Evolutionary conservation across 2,888 invertebrate species (phyloP).

Genomic region (Tanytarsus gracilentus): DNA sequence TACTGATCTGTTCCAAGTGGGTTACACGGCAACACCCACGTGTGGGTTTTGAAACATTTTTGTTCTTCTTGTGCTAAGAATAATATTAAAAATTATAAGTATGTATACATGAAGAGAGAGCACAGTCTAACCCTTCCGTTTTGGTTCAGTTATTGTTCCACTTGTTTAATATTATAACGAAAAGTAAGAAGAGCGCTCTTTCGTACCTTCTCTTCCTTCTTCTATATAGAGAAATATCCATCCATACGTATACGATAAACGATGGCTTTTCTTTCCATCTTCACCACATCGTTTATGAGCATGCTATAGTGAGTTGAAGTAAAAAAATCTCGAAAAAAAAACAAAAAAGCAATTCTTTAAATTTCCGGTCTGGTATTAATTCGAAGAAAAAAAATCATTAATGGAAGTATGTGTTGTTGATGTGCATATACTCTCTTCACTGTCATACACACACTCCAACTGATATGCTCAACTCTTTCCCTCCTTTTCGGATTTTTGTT

Average conservation of each 20-base stretch:
- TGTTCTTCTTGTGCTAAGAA: no score
- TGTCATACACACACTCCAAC: slow-evolving; percentile 1
- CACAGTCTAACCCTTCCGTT: slow-evolving; percentile 27
- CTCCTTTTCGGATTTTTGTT: not conserved
- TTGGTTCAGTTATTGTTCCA: slow-evolving; percentile 30
- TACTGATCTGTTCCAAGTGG: no score
- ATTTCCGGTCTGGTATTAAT: slow-evolving; percentile 29
- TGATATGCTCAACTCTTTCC: not conserved
- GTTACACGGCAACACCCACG: no score
- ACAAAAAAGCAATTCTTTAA: slow-evolving; percentile 29
- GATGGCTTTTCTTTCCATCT: slow-evolving; percentile 22
- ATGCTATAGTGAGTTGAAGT: slow-evolving; percentile 19
- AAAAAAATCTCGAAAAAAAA: slow-evolving; percentile 21
- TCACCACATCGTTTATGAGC: slow-evolving; percentile 28
- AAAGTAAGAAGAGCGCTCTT: slow-evolving; percentile 2
- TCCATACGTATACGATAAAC: no score
- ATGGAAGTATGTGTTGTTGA: slow-evolving; percentile 20
- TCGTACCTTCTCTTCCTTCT: slow-evolving; percentile 15
- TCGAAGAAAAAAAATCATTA: slow-evolving; percentile 28
- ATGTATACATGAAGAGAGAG: not conserved
- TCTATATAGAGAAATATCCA: no score
- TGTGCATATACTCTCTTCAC: not conserved
- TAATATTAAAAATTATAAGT: slow-evolving; percentile 6
- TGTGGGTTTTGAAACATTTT: no score
- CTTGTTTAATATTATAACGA: slow-evolving; percentile 27